Base-by-base conservation (phyloP, 1,140 invertebrate species). In the Nasonia vitripennis region DNA sequence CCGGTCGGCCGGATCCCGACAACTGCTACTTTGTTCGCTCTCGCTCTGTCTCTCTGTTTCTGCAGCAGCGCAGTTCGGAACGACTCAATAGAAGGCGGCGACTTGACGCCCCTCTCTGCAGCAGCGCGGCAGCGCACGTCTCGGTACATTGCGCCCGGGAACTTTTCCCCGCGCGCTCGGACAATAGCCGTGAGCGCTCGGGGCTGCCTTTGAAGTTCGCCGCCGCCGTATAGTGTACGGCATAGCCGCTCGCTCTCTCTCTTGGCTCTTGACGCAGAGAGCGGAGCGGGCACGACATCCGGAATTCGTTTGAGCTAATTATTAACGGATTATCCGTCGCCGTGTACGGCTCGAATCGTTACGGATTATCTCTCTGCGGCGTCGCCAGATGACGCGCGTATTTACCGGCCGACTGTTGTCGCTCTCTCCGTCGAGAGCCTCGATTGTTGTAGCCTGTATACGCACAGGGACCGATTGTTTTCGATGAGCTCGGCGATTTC, bases 231-330 rank as follows among this genome's bases (percentile, higher is more conserved):
- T 68, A 48, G 45, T 55, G 70, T 31, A 48, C 37, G 81, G 85
- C 81, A 55, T 55, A 20, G 55, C 41, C 41, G 41, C 55, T 62
- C 17, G 17, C 51, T 14, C 51, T 62, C 55, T 14, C 55, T 17
- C 55, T 62, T 17, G 20, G 55, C 55, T 62, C 55, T 62, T 62
- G 55, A 62, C 55, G 55, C 55, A 62, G 74, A 84, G 73, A 86
- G 87, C 68, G 83, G 51, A 78, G 77, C 20, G 78, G 81, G 68
- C 41, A 48, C 78, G 71, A 81, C 84, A 85, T 85, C 84, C 84
- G 84, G 84, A 85, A 81, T 85, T 85, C 78, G 71, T 80, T 74
- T 67, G 71, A 79, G 84, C 84, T 85, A 85, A 85, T 85, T 85
- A 85, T 85, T 77, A 85, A 85, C 84, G 84, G 84, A 85, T 85